phyloP scores from a whole-genome alignment of 2,797 vertebrate genomes.

The Brotogeris chrysoptera region DNA sequence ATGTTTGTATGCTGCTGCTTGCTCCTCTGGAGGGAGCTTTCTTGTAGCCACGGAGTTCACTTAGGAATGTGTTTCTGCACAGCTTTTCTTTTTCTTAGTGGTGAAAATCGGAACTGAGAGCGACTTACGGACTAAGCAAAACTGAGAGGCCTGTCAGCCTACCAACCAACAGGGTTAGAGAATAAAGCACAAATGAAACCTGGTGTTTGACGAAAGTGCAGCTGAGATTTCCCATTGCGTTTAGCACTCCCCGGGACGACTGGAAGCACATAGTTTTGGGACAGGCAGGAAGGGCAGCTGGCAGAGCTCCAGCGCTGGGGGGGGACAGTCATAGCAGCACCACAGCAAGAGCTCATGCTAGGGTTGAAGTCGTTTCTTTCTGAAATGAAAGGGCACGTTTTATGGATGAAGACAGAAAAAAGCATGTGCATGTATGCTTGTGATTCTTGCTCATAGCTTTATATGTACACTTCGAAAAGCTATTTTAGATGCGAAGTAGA shows the following conservation, averaged over 20 bases:
- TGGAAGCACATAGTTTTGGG: neutral
- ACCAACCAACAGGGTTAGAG: neutral
- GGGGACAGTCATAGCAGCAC: fast-evolving
- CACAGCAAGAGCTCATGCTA: neutral
- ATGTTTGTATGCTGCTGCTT: neutral
- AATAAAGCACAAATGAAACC: neutral
- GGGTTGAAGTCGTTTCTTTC: neutral
- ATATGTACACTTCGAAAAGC: fast-evolving
- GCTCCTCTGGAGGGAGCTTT: constrained; percentile 53
- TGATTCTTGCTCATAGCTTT: neutral
- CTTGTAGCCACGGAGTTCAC: neutral
- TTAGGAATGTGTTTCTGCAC: neutral
- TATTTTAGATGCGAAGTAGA: neutral
- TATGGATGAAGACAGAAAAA: neutral
- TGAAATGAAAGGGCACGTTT: neutral
- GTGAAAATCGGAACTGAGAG: neutral
- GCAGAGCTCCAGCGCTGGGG: neutral
- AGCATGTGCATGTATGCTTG: fast-evolving
- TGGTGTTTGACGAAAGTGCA: constrained; percentile 32
- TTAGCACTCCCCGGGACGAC: neutral
- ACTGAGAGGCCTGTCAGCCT: neutral
- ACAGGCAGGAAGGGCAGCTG: neutral
- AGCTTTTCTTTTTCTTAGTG: neutral
- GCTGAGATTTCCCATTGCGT: neutral
- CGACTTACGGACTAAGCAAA: neutral